phyloP scores from a whole-genome alignment of 2,888 invertebrate species.

The Pristionchus exspectatus region DNA sequence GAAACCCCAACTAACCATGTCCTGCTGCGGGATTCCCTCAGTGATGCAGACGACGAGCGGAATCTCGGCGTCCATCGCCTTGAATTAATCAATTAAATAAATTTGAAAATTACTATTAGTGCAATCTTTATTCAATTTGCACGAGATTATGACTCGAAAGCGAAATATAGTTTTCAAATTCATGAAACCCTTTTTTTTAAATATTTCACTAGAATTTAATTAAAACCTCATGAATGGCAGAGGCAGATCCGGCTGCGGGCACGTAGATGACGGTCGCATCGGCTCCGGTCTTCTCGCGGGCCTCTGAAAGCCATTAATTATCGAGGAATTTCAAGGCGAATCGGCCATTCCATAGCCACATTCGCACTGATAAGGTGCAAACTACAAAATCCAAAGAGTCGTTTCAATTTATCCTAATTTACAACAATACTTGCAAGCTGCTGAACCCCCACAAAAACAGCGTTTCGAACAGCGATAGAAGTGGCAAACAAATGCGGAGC shows the following conservation, averaged over 20 bases:
- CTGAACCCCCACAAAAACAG: not conserved
- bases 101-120: not conserved
- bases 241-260: constrained; percentile 91
- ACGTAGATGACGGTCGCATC: constrained; percentile 97
- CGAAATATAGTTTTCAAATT: not conserved
- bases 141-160: not conserved
- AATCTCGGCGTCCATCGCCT: constrained; percentile 66
- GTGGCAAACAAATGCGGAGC: constrained; percentile 1
- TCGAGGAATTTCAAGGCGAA: not conserved
- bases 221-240: constrained; percentile 84
- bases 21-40: constrained; percentile 87
- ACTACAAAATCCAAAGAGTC: not conserved
- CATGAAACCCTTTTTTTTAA: no score
- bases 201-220: not conserved
- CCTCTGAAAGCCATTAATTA: constrained; percentile 57
- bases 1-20: constrained; percentile 87
- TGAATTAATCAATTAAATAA: not conserved
- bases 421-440: not conserved
- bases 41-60: constrained; percentile 95
- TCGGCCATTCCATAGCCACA: not conserved
- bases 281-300: constrained; percentile 87
- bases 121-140: no score
- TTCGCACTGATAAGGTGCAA: constrained; percentile 22
- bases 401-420: not conserved
- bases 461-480: constrained; percentile 24